Percentiles rank a stretch among this genome's conserved stretches.
Conservation (phyloP, 2,888 invertebrate genomes). For the Chalcis sispes region DNA sequence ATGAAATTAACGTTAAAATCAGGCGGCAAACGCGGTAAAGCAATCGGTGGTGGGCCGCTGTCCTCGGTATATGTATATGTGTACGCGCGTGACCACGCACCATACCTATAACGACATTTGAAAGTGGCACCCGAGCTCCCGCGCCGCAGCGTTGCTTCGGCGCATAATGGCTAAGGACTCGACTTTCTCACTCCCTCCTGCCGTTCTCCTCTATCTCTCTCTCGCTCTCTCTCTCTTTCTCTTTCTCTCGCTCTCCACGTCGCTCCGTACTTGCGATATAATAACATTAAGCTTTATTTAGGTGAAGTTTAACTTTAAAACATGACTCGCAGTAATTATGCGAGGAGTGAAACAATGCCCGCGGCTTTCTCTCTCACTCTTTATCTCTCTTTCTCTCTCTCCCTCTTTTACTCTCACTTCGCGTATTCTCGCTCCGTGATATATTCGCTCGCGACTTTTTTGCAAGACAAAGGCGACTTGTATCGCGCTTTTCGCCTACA, state of each 20-base stretch:
- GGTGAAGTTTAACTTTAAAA: conserved; percentile 74
- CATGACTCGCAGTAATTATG: conserved; percentile 74
- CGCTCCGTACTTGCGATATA: conserved; percentile 60
- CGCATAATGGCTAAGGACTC: conserved; percentile 62
- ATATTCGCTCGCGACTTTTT: conserved; percentile 70
- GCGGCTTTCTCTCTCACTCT: conserved; percentile 56
- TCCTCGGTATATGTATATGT: neutral
- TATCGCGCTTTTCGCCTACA: conserved; percentile 52
- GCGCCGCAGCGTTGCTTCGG: conserved; percentile 47
- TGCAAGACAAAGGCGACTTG: conserved; percentile 70
- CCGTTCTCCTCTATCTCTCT: neutral
- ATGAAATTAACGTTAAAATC: conserved; percentile 45
- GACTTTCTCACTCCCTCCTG: conserved; percentile 29
- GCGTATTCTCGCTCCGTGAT: too few species aligned
- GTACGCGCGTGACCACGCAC: neutral
- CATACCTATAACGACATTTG: conserved; percentile 61
- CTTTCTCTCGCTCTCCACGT: neutral
- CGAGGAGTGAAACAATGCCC: conserved; percentile 73
- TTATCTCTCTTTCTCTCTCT: neutral
- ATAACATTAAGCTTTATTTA: conserved; percentile 75
- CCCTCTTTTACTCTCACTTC: conserved; percentile 56
- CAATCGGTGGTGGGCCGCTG: conserved; percentile 13
- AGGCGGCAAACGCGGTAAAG: conserved; percentile 7
- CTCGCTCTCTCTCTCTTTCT: conserved; percentile 1
- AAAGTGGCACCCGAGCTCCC: conserved; percentile 57